phyloP scores from a whole-genome alignment of 2,113 vertebrate species.

The Saguinus midas region DNA sequence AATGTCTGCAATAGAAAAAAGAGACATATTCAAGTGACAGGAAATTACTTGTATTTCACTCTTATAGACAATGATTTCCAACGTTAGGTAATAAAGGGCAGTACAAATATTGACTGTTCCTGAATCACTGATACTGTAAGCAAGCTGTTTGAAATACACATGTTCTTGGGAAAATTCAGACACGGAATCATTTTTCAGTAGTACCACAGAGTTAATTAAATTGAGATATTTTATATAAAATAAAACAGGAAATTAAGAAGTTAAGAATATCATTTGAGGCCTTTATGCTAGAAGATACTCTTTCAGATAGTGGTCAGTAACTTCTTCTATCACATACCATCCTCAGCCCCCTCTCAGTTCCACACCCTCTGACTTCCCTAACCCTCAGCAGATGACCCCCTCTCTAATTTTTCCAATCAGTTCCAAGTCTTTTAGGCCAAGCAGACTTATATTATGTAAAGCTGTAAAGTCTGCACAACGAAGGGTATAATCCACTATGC shows the following conservation, averaged over 20 bases:
- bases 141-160: constrained; percentile 34
- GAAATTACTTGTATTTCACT: constrained; percentile 8
- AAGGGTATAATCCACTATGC: too few relatives aligned
- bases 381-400: not conserved
- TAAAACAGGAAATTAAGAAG: not conserved
- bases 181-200: not conserved
- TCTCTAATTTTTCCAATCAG: not conserved
- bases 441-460: not conserved
- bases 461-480: too few relatives aligned
- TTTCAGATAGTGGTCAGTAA: not conserved
- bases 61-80: constrained; percentile 41
- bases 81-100: not conserved
- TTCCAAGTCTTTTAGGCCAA: not conserved
- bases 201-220: not conserved
- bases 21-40: not conserved
- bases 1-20: not conserved
- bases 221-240: not conserved
- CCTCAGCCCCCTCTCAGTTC: not conserved
- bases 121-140: not conserved
- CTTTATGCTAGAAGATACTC: not conserved
- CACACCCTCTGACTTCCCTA: not conserved
- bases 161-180: constrained; percentile 25
- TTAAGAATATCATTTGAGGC: not conserved
- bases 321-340: not conserved
- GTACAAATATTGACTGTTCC: constrained; percentile 54